phyloP scores from a whole-genome alignment of 2,113 vertebrate species.

The Prochilodus magdalenae region DNA sequence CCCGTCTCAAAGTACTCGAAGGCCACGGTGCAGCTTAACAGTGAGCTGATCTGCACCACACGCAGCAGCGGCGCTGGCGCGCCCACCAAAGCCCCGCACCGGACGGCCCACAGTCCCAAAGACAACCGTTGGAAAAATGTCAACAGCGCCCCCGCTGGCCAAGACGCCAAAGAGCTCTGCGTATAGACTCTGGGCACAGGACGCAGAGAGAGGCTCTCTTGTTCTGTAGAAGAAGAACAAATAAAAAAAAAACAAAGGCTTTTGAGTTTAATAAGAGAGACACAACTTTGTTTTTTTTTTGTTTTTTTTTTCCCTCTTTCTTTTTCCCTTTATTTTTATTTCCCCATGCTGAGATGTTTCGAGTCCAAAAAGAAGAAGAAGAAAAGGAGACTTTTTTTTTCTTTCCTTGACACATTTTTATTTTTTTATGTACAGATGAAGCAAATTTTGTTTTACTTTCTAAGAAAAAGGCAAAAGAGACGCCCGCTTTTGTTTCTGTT shows the following conservation, averaged over 20 bases:
- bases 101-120: slow-evolving; percentile 87
- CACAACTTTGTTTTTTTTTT: slow-evolving; percentile 64
- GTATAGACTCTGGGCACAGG: slow-evolving; percentile 57
- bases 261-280: slow-evolving; percentile 61
- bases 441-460: slow-evolving; percentile 69
- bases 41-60: slow-evolving; percentile 78
- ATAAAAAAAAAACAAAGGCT: slow-evolving; percentile 58
- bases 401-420: slow-evolving; percentile 72
- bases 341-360: slow-evolving; percentile 48
- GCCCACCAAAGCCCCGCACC: slow-evolving; percentile 83
- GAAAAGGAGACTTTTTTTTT: slow-evolving; percentile 47
- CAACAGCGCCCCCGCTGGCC: slow-evolving; percentile 73
- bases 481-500: slow-evolving; percentile 67
- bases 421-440: slow-evolving; percentile 85
- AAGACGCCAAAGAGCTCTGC: slow-evolving; percentile 82
- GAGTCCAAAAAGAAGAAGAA: slow-evolving; percentile 4
- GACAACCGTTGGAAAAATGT: slow-evolving; percentile 91
- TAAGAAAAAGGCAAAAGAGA: slow-evolving; percentile 70
- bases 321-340: slow-evolving; percentile 76
- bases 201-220: slow-evolving; percentile 61
- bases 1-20: slow-evolving; percentile 83
- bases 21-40: slow-evolving; percentile 81
- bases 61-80: slow-evolving; percentile 71
- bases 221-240: slow-evolving; percentile 54
- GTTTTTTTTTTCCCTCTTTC: slow-evolving; percentile 65